Base-by-base conservation (phyloP, 1,140 invertebrate species). In the Glomeris maerens region DNA sequence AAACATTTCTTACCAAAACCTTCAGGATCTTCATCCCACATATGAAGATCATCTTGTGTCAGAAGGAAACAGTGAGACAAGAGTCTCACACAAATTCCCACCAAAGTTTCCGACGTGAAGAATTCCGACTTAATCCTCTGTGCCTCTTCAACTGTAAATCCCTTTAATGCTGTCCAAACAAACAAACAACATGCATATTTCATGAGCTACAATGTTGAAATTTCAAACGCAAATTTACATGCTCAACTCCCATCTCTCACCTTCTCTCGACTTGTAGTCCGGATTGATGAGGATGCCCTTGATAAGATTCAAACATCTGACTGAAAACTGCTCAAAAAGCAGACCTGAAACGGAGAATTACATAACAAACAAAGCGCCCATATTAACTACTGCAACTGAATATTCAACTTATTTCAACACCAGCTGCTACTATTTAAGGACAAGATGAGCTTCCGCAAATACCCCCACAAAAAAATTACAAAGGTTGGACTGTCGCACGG, bases 21-120 rank as follows among this genome's bases (percentile, higher is more conserved):
- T 71, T 95, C 90, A 0, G 90, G 87, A 69, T 93, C 84, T 7
- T 76, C 75, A 60, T 88, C 83, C 91, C 90, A 95, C n/a, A 78
- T 71, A 46, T 82, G 78, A 39, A 96, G 67, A 65, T 95, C 91
- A 45, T 82, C 76, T 48, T 78, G 72, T 2, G 82, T 87, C 13
- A 95, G 71, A 25, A 88, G 72, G 61, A 96, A 89, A 66, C 93
- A 95, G 57, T 87, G 80, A 0, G 81, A 81, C 0, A 95, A 78
- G 3, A 97, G 74, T 58, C 83, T 81, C 17, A 79, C 72, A 62
- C 81, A 86, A 61, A 96, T 84, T 66, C 84, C 82, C 27, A 73
- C 76, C 27, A 88, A 62, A 2, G 72, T 77, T 55, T 77, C 71
- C 22, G 66, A 63, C 20, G 77, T 80, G 58, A 91, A 89, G 65